Evolutionary conservation across 2,113 vertebrate species (phyloP).

Genomic region (Drymodes brunneopygia): DNA sequence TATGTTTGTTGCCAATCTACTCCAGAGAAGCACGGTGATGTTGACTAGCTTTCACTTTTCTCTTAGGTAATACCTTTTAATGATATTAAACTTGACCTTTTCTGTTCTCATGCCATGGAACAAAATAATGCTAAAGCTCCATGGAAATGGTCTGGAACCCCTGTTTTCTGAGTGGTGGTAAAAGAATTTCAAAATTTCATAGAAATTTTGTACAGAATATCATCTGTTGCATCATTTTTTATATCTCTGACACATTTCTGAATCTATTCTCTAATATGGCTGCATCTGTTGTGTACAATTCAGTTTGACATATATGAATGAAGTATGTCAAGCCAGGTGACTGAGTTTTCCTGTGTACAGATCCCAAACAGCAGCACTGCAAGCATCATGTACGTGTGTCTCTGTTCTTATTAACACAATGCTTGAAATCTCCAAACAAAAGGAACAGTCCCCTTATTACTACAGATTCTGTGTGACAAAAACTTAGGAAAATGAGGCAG

Average conservation of each 20-base stretch:
- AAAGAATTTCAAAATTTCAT: background rate
- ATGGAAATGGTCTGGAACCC: background rate
- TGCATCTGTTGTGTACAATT: background rate
- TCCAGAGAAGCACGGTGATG: background rate
- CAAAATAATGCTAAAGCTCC: background rate
- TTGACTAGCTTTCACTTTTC: background rate
- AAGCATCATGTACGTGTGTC: accelerated
- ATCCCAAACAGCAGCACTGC: background rate
- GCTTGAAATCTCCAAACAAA: background rate
- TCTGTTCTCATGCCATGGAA: background rate
- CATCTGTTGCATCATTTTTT: background rate
- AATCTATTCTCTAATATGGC: background rate
- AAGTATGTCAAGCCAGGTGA: background rate
- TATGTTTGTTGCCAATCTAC: background rate
- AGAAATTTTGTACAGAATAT: background rate
- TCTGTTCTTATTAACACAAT: background rate
- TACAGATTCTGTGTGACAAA: background rate
- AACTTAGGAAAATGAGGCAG: background rate
- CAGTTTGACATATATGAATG: background rate
- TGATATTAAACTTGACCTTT: background rate
- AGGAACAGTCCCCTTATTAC: background rate
- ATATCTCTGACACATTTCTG: background rate
- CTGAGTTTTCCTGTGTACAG: background rate
- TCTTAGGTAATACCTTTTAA: background rate
- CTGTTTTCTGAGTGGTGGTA: background rate